Evolutionary conservation across 2,797 vertebrate species (phyloP).

Genomic region (Odontamblyopus rebecca): DNA sequence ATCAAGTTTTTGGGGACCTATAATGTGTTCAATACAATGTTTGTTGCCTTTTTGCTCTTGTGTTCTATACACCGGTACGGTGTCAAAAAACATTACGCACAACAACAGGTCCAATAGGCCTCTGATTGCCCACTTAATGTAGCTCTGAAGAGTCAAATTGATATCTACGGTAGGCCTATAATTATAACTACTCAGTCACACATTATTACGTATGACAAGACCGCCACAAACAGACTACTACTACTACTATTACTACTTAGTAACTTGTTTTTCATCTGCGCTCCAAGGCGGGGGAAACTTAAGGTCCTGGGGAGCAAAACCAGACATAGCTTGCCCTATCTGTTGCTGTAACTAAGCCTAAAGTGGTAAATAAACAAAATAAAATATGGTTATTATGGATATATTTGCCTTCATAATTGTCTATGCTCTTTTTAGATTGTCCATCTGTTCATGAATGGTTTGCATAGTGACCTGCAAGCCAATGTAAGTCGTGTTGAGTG

Average conservation of each 20-base stretch:
- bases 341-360: no score
- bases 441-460: slow-evolving; percentile 57
- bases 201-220: background rate
- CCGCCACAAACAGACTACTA: background rate
- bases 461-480: slow-evolving; percentile 66
- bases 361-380: no score
- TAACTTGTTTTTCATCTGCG: background rate
- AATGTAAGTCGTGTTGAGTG: slow-evolving; percentile 79
- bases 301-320: no score
- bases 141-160: background rate
- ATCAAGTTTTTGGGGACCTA: no score
- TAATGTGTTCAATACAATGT: background rate
- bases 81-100: background rate
- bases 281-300: no score
- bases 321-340: no score
- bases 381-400: background rate
- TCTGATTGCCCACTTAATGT: background rate
- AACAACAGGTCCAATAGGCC: slow-evolving; percentile 9
- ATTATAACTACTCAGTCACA: background rate
- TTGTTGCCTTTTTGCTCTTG: background rate
- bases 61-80: background rate
- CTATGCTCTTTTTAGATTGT: slow-evolving; percentile 45
- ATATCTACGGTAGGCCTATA: background rate
- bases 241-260: no score
- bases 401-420: background rate